A percentile compares a stretch with the other conserved stretches of the same genome.
Evolutionary conservation across 30 jellyfish, hydroid and myxozoan species (phyloP).

Genomic region (Cassiopea xamachana): DNA sequence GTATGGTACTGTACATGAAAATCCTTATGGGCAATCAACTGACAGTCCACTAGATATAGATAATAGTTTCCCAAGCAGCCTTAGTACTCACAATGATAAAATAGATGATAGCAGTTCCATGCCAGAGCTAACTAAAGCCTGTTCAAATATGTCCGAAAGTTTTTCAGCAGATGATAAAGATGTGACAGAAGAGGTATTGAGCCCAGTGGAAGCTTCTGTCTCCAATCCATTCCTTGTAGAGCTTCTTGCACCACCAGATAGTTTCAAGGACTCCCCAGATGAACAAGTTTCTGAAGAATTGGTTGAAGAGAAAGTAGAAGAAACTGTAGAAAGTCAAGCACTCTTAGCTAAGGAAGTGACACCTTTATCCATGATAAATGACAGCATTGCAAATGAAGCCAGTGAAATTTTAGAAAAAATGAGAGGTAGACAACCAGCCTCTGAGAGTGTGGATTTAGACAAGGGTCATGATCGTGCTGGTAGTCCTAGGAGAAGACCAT

Average conservation of each 20-base stretch:
- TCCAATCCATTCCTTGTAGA: constrained; percentile 44
- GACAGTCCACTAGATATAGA: not conserved
- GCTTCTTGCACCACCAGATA: constrained; percentile 87
- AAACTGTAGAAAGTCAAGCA: constrained; percentile 27
- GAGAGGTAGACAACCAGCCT: constrained; percentile 53
- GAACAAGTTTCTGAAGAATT: constrained; percentile 13
- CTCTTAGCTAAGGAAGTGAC: not conserved
- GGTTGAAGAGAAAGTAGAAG: constrained; percentile 7
- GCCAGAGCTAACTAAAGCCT: constrained; percentile 1
- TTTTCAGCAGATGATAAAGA: not conserved
- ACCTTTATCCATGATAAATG: constrained; percentile 12
- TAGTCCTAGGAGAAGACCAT: constrained; percentile 91
- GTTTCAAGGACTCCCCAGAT: constrained; percentile 76
- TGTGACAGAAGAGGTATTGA: not conserved
- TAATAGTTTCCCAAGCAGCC: not conserved
- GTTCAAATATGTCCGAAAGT: constrained; percentile 13
- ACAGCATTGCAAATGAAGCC: constrained; percentile 53
- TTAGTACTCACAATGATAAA: not conserved
- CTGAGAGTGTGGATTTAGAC: constrained; percentile 11
- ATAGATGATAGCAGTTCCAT: not conserved
- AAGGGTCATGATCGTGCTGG: constrained; percentile 71
- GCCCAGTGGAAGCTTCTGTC: constrained; percentile 1
- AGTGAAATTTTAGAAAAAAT: constrained; percentile 16
- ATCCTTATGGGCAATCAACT: constrained; percentile 4
- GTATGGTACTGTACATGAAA: not conserved